Evolutionary conservation across 2,888 invertebrate genomes (phyloP), one percentile per base, ranked within the genome.

Genomic region (Plemyria rubiginata): DNA sequence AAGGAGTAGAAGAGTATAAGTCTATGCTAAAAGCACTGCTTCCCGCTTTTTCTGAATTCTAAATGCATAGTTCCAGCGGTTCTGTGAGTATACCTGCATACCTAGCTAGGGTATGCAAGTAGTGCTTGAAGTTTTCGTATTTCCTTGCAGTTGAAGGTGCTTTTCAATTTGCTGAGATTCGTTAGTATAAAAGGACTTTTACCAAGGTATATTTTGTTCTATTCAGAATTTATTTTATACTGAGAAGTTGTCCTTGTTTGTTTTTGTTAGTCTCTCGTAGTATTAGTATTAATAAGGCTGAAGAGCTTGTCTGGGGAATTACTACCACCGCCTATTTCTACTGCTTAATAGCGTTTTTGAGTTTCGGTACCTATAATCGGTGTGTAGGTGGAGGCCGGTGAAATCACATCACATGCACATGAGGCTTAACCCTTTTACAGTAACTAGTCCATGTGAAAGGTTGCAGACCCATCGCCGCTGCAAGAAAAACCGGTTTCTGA

Each of bases 81-180:
- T 32, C 45, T n/a, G 9, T 43, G 16, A 50, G 38, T 12, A n/a
- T n/a, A 36, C 13, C 6, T 3, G 22, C 11, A 16, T 58, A 52
- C 48, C 15, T 41, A 46, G 8, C 22, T 12, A n/a, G n/a, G n/a
- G n/a, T 48, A n/a, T 28, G 28, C 12, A 1, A 12, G 28, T 28
- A 50, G 43, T 46, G 45, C 15, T 58, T 59, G 38, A 52, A 58
- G 53, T 54, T 49, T 40, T 52, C 36, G n/a, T 52, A 41, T 38
- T 41, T 50, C 15, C 13, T 32, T 41, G 32, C 56, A 13, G 29
- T 41, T 43, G 13, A 11, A 41, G 15, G 15, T 50, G 50, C 32
- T 36, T 49, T 50, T 50, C 32, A 15, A 50, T 50, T 49, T 49
- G 49, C 29, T 32, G 2, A 13, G 32, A 13, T 13, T 29, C 7